Base-by-base conservation (phyloP, 1,140 invertebrate species). In the Sarcophaga bullata region DNA sequence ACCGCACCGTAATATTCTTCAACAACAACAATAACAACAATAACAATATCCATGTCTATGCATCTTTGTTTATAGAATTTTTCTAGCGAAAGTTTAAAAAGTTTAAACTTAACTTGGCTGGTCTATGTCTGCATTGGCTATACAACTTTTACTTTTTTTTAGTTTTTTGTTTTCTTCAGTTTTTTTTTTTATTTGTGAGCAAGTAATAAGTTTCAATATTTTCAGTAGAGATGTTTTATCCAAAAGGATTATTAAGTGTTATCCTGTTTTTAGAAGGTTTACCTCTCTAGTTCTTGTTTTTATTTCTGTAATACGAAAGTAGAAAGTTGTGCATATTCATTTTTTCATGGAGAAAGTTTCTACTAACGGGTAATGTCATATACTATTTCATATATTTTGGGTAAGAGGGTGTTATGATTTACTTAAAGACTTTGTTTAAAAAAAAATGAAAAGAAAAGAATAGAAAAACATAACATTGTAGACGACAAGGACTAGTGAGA, bases 211-310 rank as follows among this genome's bases (percentile, higher is more conserved):
- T 78, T 78, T 78, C 75, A 78, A 78, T 78, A 78, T 78, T 78
- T 78, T 78, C 10, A n/a, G n/a, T 78, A 78, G 75, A 78, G 75
- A 78, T 78, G 75, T 78, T 78, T n/a, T 78, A 78, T 78, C 80
- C 62, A 80, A 80, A 68, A 46, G 58, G 62, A 62, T 80, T 80
- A 80, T 80, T 80, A 80, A 80, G 80, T 80, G 80, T 80, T 80
- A 80, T 80, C 80, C 80, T 80, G 80, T 80, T n/a, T n/a, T n/a
- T 54, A 62, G 58, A 17, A 25, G 8, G 46, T 76, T 37, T 37
- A 37, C 25, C 25, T 37, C 25, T 37, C 25, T 4, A 37, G 48
- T 6, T 8, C 6, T 48, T 46, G 73, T 49, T 47, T 9, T 76
- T 48, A 10, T 47, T 76, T 76, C 11, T 76, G 8, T 47, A 15